Percentiles rank a stretch among this genome's conserved stretches.
These are phyloP conservation scores for Ploceus nigricollis DNA, from an alignment of 2,113 vertebrate genomes.

Conservation along the genomic window DNA sequence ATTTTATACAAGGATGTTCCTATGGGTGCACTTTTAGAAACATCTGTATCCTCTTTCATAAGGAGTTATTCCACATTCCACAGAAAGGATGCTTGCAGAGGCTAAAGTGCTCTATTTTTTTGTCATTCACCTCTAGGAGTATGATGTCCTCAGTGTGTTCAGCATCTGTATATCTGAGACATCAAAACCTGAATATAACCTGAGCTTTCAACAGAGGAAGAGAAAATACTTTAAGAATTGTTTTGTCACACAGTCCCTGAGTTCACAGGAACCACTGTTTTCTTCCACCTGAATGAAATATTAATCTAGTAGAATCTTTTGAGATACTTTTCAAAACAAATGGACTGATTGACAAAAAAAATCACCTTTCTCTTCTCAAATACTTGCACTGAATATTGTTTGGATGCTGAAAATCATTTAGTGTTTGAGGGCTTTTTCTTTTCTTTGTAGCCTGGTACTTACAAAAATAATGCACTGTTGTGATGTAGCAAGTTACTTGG, in stretches of 20 bases:
- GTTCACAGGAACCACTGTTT: not conserved
- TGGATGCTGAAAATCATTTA: not conserved
- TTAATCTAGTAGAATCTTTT: not conserved
- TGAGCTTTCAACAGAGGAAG: not conserved
- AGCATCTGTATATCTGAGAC: not conserved
- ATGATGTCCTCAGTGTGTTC: not conserved
- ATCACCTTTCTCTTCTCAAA: not conserved
- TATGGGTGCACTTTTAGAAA: not conserved
- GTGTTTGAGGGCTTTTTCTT: fast-evolving
- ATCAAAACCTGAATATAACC: not conserved
- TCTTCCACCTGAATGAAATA: constrained; percentile 11
- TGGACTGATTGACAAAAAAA: constrained; percentile 2
- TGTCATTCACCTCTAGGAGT: not conserved
- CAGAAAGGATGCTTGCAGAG: not conserved
- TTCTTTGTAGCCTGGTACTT: not conserved
- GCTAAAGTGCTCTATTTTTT: not conserved
- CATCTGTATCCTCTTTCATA: not conserved
- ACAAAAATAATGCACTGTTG: not conserved
- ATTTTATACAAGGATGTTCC: not conserved
- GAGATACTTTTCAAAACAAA: constrained; percentile 28
- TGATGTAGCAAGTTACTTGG: not conserved
- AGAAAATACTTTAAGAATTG: not conserved
- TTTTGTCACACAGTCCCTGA: not conserved
- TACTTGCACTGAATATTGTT: not conserved
- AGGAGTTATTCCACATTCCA: not conserved